phyloP scores from a whole-genome alignment of 2,888 invertebrate species.

The Cyclophora albipunctata region DNA sequence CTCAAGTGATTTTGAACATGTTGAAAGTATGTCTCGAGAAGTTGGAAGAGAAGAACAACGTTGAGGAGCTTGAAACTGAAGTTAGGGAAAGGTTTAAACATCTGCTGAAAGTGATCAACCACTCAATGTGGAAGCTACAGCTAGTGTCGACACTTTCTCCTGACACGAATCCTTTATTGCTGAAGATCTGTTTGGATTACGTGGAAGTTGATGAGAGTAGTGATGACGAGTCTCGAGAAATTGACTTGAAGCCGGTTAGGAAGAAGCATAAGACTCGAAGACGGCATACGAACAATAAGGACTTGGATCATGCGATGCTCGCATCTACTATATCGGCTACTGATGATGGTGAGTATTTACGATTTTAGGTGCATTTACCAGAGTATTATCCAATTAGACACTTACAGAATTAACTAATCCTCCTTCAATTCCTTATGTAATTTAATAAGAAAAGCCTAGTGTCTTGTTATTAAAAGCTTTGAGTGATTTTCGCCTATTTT shows the following conservation, averaged over 20 bases:
- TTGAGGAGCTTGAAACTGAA: conserved; percentile 38
- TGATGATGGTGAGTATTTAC: conserved; percentile 48
- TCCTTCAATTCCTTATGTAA: too few relatives aligned
- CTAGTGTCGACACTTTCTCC: conserved; percentile 77
- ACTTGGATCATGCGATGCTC: conserved; percentile 51
- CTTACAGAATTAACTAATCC: too few relatives aligned
- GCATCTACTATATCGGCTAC: conserved; percentile 53
- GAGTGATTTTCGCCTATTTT: too few relatives aligned
- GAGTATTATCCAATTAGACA: background rate
- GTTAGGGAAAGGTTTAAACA: conserved; percentile 41
- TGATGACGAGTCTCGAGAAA: conserved; percentile 59
- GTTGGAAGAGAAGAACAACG: conserved; percentile 46
- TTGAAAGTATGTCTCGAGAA: conserved; percentile 73
- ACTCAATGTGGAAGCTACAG: conserved; percentile 84
- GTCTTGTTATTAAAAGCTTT: too few relatives aligned
- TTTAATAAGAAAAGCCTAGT: too few relatives aligned
- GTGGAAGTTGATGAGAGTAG: conserved; percentile 65
- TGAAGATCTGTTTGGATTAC: conserved; percentile 62
- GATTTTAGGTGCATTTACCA: background rate
- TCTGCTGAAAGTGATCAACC: conserved; percentile 72
- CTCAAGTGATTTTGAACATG: conserved; percentile 74
- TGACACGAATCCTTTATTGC: conserved; percentile 53
- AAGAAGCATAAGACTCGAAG: conserved; percentile 57
- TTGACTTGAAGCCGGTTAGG: conserved; percentile 43
- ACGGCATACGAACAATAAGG: conserved; percentile 51